Evolutionary conservation across 2,113 vertebrate genomes (phyloP).

Genomic region (Callorhinus ursinus): DNA sequence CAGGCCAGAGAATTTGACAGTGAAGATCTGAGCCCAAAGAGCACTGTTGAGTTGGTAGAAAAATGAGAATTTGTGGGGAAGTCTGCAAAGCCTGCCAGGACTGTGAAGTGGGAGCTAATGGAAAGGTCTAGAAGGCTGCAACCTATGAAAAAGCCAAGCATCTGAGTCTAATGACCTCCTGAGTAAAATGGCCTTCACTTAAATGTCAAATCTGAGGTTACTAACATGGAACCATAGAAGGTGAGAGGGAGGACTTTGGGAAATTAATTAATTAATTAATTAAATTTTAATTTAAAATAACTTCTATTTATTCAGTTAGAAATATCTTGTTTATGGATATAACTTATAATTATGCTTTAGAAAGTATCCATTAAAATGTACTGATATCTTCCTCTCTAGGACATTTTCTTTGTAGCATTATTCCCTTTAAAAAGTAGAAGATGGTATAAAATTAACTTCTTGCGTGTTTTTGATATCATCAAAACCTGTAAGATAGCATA

Average conservation of each 20-base stretch:
- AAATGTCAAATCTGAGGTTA: neutral
- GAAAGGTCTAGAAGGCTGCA: neutral
- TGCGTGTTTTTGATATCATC: neutral
- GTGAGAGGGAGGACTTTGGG: neutral
- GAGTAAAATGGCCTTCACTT: neutral
- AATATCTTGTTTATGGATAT: neutral
- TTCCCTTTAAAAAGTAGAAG: neutral
- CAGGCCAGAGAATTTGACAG: neutral
- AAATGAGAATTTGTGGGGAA: neutral
- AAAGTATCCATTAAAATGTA: conserved; percentile 4
- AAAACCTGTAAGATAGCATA: neutral
- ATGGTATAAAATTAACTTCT: neutral
- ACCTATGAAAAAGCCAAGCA: neutral
- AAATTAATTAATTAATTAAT: neutral
- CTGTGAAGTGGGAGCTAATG: neutral
- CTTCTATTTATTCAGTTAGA: neutral
- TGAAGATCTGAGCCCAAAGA: neutral
- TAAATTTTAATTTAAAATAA: neutral
- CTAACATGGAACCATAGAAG: neutral
- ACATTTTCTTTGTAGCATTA: neutral
- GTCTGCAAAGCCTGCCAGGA: neutral
- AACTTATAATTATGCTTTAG: neutral
- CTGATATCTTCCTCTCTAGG: neutral
- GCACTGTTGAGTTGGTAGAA: neutral
- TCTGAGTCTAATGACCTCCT: neutral